Percentiles rank a stretch among this genome's conserved stretches.
Evolutionary conservation across 2,888 invertebrate genomes (phyloP).

Genomic region (Pseudanteris insignis): DNA sequence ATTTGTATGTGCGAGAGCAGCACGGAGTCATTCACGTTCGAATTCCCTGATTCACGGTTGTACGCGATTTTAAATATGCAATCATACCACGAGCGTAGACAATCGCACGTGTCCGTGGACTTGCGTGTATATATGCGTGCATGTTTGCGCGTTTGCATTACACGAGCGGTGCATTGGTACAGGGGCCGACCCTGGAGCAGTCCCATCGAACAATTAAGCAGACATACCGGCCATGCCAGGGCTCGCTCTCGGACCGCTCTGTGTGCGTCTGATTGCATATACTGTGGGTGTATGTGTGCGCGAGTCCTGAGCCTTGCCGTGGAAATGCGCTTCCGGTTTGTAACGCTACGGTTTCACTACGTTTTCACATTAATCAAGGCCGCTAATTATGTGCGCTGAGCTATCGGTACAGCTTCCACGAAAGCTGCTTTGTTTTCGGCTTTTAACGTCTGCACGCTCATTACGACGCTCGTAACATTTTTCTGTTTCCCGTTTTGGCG

Average conservation of each 20-base stretch:
- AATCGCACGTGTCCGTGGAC: too few species aligned
- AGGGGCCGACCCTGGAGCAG: conserved; percentile 13
- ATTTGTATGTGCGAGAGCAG: too few species aligned
- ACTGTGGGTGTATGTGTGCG: conserved; percentile 5
- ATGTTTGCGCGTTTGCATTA: background rate
- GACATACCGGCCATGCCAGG: conserved; percentile 5
- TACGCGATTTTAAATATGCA: too few species aligned
- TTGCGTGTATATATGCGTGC: background rate
- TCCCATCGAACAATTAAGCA: conserved; percentile 19
- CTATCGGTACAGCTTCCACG: conserved; percentile 22
- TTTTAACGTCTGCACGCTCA: conserved; percentile 11
- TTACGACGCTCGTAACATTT: conserved; percentile 10
- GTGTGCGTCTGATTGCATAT: background rate
- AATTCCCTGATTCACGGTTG: background rate
- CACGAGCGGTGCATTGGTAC: conserved; percentile 1
- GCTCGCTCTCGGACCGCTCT: background rate
- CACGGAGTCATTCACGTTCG: too few species aligned
- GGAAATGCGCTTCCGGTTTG: conserved; percentile 32
- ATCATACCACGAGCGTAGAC: too few species aligned
- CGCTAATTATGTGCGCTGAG: conserved; percentile 38
- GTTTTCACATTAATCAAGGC: conserved; percentile 39
- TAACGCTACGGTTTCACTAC: conserved; percentile 31
- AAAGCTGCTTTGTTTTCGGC: conserved; percentile 28
- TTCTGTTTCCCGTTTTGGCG: conserved; percentile 7
- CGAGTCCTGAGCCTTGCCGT: conserved; percentile 11